These are phyloP conservation scores for Spicauda simplicius DNA, from an alignment of 2,888 invertebrate species.

Conservation along the genomic window DNA sequence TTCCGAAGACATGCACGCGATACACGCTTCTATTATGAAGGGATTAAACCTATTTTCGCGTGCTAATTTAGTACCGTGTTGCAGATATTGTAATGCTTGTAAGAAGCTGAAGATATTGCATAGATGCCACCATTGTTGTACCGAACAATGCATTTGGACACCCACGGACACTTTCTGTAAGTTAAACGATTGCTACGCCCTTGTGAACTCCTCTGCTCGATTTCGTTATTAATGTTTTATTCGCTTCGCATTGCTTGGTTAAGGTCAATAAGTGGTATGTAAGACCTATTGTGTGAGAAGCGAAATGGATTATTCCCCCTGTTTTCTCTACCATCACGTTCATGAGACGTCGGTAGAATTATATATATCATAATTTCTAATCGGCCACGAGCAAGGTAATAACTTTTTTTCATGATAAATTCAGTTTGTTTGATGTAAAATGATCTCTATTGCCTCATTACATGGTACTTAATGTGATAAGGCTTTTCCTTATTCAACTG, in stretches of 20 bases:
- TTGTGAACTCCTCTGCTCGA: constrained; percentile 52
- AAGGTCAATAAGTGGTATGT: constrained; percentile 28
- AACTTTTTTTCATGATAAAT: background rate
- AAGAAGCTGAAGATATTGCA: constrained; percentile 61
- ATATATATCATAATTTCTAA: background rate
- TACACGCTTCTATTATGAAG: constrained; percentile 35
- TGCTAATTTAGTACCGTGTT: constrained; percentile 26
- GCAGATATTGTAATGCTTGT: constrained; percentile 40
- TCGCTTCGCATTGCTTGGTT: constrained; percentile 30
- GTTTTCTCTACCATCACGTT: background rate
- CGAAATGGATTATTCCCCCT: background rate
- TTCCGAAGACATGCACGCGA: constrained; percentile 34
- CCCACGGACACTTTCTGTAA: constrained; percentile 64
- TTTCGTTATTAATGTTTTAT: constrained; percentile 45
- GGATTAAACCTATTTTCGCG: constrained; percentile 36
- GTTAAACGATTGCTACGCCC: constrained; percentile 57
- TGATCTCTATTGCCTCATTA: too few species aligned
- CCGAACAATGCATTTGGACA: constrained; percentile 71
- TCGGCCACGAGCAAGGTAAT: background rate
- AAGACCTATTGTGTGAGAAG: background rate
- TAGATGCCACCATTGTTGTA: constrained; percentile 69
- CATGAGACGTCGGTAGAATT: background rate
- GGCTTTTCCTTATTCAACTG: too few species aligned
- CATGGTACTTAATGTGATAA: too few species aligned
- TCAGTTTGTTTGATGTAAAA: too few species aligned